Percentiles rank a stretch among this genome's conserved stretches.
phyloP scores from a whole-genome alignment of 2,797 vertebrate species.

The Liasis olivaceus region DNA sequence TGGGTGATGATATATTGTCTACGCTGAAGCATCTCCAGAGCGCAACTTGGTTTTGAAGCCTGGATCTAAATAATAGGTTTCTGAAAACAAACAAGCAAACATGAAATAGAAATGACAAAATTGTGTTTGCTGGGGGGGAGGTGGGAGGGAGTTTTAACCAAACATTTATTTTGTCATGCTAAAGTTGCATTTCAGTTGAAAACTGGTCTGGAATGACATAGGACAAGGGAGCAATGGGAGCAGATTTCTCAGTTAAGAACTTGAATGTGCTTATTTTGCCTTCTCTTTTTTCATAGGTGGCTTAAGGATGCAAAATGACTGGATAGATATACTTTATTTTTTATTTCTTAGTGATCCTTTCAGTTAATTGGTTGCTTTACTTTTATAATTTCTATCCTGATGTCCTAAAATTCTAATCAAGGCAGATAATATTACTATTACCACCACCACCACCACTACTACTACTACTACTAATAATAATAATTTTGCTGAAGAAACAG shows the following conservation, averaged over 20 bases:
- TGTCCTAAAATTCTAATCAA: neutral
- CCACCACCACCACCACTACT: too few species aligned
- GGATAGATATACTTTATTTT: neutral
- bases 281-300: neutral
- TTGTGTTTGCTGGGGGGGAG: neutral
- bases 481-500: too few species aligned
- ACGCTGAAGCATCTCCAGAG: neutral
- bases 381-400: neutral
- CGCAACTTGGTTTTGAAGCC: neutral
- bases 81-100: neutral
- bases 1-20: neutral
- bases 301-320: neutral
- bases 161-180: neutral
- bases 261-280: neutral
- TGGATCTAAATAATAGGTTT: slow-evolving; percentile 4
- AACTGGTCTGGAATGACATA: neutral
- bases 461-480: too few species aligned
- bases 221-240: neutral
- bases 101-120: neutral
- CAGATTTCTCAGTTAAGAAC: neutral
- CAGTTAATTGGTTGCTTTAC: neutral
- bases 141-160: neutral
- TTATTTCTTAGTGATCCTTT: neutral
- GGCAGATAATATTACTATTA: neutral
- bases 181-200: neutral